Evolutionary conservation across 2,888 invertebrate species (phyloP).

Genomic region (Oxytorus armatus): DNA sequence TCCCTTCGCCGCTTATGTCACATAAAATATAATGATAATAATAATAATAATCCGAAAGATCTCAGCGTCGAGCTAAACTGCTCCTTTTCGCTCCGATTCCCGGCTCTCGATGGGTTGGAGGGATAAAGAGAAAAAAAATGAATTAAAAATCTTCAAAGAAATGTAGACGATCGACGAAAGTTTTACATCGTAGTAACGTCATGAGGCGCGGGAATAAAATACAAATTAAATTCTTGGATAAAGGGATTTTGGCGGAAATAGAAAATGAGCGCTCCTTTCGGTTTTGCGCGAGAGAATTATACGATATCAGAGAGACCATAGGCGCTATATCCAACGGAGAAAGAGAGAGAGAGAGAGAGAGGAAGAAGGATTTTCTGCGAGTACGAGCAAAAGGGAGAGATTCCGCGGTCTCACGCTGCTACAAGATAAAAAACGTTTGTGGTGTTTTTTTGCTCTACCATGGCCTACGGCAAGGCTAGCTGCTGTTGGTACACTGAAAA

Average conservation of each 20-base stretch:
- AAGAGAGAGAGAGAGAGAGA: neutral
- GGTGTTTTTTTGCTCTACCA: conserved; percentile 24
- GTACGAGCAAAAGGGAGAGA: neutral
- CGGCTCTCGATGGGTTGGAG: neutral
- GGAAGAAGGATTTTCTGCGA: neutral
- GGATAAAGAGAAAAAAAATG: neutral
- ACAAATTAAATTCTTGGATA: conserved; percentile 29
- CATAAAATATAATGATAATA: neutral
- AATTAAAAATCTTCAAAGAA: neutral
- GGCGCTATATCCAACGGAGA: neutral
- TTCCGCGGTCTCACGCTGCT: conserved; percentile 19
- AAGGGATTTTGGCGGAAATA: conserved; percentile 42
- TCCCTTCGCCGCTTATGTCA: neutral
- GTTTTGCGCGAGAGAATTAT: conserved; percentile 24
- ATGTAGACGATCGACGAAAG: neutral
- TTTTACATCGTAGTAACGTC: conserved; percentile 3
- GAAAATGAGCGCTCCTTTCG: conserved; percentile 22
- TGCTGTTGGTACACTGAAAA: conserved; percentile 61
- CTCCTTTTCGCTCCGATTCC: neutral
- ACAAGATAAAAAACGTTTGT: conserved; percentile 30
- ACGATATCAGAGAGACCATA: conserved; percentile 31
- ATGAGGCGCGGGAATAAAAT: conserved; percentile 11
- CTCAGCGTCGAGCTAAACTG: neutral
- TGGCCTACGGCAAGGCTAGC: neutral
- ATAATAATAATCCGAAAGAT: neutral